Evolutionary conservation across 2,797 vertebrate species (phyloP).

Genomic region (Acipenser ruthenus): DNA sequence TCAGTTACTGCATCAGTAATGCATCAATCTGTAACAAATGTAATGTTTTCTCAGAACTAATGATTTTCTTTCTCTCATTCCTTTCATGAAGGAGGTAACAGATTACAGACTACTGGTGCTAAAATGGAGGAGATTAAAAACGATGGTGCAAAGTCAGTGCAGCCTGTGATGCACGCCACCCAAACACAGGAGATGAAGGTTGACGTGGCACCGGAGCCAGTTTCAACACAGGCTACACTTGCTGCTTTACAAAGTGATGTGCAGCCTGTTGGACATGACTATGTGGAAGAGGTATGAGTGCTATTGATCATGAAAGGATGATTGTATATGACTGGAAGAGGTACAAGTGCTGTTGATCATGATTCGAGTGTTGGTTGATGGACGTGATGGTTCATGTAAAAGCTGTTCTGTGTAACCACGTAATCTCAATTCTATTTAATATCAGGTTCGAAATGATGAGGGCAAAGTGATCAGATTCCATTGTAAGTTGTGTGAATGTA

Average conservation of each 20-base stretch:
- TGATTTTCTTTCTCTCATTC: neutral
- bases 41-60: no score
- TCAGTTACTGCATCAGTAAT: no score
- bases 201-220: conserved; percentile 55
- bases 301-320: conserved; percentile 7
- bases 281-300: conserved; percentile 70
- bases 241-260: conserved; percentile 90
- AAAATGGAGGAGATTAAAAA: conserved; percentile 79
- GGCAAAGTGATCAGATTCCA: conserved; percentile 96
- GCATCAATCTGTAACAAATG: no score
- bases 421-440: neutral
- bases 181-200: conserved; percentile 41
- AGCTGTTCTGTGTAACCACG: neutral
- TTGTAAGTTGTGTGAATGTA: conserved; percentile 95
- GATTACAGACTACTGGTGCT: conserved; percentile 78
- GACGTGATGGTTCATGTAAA: neutral
- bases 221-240: conserved; percentile 70
- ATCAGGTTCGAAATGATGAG: conserved; percentile 92
- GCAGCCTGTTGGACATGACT: conserved; percentile 93
- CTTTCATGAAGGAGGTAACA: conserved; percentile 73
- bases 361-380: neutral
- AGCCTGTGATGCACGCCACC: conserved; percentile 18
- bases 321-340: conserved; percentile 55
- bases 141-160: conserved; percentile 41
- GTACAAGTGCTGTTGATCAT: conserved; percentile 17